These are phyloP conservation scores for Hipposideros armiger DNA, from an alignment of 2,113 vertebrate genomes.

Conservation along the genomic window DNA sequence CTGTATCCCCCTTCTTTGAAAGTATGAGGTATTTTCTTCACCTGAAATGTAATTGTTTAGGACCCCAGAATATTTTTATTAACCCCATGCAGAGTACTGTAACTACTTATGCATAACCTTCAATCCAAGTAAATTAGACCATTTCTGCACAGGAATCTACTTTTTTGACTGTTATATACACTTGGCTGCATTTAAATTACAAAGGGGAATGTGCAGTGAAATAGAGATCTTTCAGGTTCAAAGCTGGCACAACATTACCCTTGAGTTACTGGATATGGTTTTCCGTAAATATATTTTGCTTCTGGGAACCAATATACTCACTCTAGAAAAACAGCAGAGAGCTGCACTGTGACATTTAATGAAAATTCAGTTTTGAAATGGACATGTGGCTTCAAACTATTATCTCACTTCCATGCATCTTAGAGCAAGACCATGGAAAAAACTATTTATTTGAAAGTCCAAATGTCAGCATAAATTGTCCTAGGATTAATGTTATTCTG, in stretches of 20 bases:
- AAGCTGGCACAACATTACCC: constrained; percentile 18
- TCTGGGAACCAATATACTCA: constrained; percentile 14
- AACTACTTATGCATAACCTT: constrained; percentile 18
- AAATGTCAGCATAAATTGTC: constrained; percentile 45
- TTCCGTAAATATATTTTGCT: constrained; percentile 58
- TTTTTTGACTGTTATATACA: background rate
- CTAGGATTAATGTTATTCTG: background rate
- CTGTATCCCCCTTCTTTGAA: background rate
- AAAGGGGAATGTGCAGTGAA: background rate
- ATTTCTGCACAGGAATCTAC: constrained; percentile 1
- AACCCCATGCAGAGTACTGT: background rate
- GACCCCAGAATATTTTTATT: background rate
- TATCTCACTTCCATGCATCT: background rate
- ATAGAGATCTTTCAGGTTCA: constrained; percentile 59
- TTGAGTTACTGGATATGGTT: constrained; percentile 51
- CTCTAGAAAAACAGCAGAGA: constrained; percentile 17
- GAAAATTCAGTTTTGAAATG: constrained; percentile 66
- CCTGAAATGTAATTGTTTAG: background rate
- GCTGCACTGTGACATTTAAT: constrained; percentile 51
- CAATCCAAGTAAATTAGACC: background rate
- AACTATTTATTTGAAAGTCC: background rate
- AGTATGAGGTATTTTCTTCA: background rate
- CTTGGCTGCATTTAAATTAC: constrained; percentile 59
- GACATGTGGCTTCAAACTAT: constrained; percentile 44
- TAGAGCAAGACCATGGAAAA: constrained; percentile 56